These are phyloP conservation scores for Parascotia fuliginaria DNA, from an alignment of 2,888 invertebrate genomes.

Conservation along the genomic window DNA sequence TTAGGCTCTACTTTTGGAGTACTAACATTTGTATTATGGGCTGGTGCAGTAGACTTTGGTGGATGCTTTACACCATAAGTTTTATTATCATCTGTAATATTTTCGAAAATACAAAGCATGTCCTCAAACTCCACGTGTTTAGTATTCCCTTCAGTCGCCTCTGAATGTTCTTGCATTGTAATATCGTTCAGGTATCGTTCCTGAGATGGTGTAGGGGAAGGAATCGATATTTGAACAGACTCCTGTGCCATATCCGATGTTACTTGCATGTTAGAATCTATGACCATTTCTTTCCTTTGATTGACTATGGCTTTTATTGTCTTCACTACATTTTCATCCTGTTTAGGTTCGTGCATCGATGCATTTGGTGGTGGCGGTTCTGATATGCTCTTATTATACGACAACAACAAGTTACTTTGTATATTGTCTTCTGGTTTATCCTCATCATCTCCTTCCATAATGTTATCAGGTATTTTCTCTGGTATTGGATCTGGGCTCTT, in stretches of 20 bases:
- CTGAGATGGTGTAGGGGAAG: slow-evolving; percentile 88
- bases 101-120: slow-evolving; percentile 89
- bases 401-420: slow-evolving; percentile 63
- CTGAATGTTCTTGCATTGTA: slow-evolving; percentile 85
- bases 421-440: slow-evolving; percentile 78
- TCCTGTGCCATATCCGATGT: slow-evolving; percentile 86
- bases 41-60: slow-evolving; percentile 19
- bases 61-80: slow-evolving; percentile 63
- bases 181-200: slow-evolving; percentile 88
- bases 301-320: slow-evolving; percentile 84
- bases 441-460: slow-evolving; percentile 79
- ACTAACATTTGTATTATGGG: slow-evolving; percentile 50
- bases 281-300: slow-evolving; percentile 84
- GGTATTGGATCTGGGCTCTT: slow-evolving; percentile 82
- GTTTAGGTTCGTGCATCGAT: slow-evolving; percentile 50
- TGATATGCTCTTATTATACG: slow-evolving; percentile 64
- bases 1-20: slow-evolving; percentile 56
- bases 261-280: slow-evolving; percentile 84
- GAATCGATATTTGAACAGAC: slow-evolving; percentile 88
- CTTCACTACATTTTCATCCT: slow-evolving; percentile 77
- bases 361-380: slow-evolving; percentile 55
- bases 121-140: slow-evolving; percentile 89
- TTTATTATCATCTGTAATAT: slow-evolving; percentile 82
- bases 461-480: slow-evolving; percentile 82
- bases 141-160: slow-evolving; percentile 81